phyloP scores from a whole-genome alignment of 2,113 vertebrate genomes.

The Dasypus novemcinctus region DNA sequence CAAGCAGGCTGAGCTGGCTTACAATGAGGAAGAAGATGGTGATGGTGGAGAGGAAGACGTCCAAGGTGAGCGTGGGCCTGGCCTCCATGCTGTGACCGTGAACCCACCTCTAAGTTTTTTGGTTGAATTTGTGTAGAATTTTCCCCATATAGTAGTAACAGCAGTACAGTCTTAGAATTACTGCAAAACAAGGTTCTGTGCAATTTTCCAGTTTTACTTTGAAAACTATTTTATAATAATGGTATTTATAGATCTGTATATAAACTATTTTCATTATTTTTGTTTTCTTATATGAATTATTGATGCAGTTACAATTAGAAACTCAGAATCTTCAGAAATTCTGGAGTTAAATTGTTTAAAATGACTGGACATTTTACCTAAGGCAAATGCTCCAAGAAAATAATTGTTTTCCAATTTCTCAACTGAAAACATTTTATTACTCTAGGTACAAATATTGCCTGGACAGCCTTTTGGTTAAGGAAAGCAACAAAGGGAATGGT shows the following conservation, averaged over 20 bases:
- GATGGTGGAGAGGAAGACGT: slow-evolving; percentile 99
- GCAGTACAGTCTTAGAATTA: not conserved
- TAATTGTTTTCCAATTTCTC: slow-evolving; percentile 46
- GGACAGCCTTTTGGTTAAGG: slow-evolving; percentile 45
- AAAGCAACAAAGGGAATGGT: slow-evolving; percentile 1
- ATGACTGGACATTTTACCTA: slow-evolving; percentile 22
- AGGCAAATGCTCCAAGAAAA: slow-evolving; percentile 44
- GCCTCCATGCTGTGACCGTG: slow-evolving; percentile 84
- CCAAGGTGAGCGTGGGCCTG: slow-evolving; percentile 98
- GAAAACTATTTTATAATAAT: not conserved
- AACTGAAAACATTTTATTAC: slow-evolving; percentile 42
- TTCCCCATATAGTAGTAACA: not conserved
- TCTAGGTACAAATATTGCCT: not conserved
- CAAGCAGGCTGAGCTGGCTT: slow-evolving; percentile 99
- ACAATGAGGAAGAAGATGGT: slow-evolving; percentile 99
- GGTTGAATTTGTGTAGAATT: slow-evolving; percentile 85
- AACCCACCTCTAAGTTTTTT: slow-evolving; percentile 81
- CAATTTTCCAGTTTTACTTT: not conserved
- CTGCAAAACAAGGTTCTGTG: not conserved
- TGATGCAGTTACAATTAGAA: slow-evolving; percentile 43
- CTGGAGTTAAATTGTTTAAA: slow-evolving; percentile 58
- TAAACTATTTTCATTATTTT: not conserved
- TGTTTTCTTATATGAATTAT: slow-evolving; percentile 14
- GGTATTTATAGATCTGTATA: not conserved
- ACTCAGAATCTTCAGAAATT: slow-evolving; percentile 47